Percentiles rank a stretch among this genome's conserved stretches.
These are phyloP conservation scores for Carollia perspicillata DNA, from an alignment of 2,113 vertebrate genomes.

Conservation along the genomic window DNA sequence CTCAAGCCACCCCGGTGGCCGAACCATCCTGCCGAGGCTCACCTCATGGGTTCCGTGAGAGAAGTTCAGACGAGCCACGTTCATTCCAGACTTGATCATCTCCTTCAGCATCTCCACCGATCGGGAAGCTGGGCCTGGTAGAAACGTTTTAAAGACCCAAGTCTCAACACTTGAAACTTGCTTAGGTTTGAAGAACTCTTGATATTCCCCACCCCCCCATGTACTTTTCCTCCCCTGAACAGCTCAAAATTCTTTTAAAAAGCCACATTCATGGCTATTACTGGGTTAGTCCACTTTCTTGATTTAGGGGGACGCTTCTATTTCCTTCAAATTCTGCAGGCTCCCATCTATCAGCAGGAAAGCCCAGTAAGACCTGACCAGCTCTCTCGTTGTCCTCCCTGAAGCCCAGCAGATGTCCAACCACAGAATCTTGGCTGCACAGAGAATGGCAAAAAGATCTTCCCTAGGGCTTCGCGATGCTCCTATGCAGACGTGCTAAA, in stretches of 20 bases:
- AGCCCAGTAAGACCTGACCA: not conserved
- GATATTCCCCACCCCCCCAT: not conserved
- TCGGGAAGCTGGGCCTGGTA: conserved; percentile 91
- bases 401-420: not conserved
- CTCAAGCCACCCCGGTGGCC: not conserved
- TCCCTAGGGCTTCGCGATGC: not conserved
- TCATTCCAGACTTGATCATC: conserved; percentile 99
- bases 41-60: conserved; percentile 98
- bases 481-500: not conserved
- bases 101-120: conserved; percentile 92
- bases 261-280: not conserved
- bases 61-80: conserved; percentile 97
- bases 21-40: not conserved
- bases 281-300: not conserved
- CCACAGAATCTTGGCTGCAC: not conserved
- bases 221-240: not conserved
- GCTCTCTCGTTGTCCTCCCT: not conserved
- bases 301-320: not conserved
- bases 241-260: conserved; percentile 1
- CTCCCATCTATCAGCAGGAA: not conserved
- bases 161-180: not conserved
- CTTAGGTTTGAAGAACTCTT: not conserved
- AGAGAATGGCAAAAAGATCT: not conserved
- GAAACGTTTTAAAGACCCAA: not conserved
- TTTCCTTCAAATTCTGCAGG: not conserved